Base-by-base conservation (phyloP, 2,888 invertebrate species). In the Empis livida region DNA sequence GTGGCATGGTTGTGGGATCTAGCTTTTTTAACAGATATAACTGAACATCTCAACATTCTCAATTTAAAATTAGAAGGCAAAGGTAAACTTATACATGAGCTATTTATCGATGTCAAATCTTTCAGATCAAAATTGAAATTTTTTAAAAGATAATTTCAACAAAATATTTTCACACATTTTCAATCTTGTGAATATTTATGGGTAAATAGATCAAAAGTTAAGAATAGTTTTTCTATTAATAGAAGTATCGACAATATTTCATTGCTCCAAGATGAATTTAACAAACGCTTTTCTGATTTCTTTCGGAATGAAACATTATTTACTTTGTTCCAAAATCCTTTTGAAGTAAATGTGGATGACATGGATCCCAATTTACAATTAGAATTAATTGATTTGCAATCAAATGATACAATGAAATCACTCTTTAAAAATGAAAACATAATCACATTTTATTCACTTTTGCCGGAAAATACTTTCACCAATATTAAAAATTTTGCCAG, bases 341-440 rank as follows among this genome's bases (percentile, higher is more conserved):
- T 43, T 43, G 43, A 31, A 31, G 35, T 43, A 31, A 11, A 17
- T 23, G 35, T 37, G 20, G 43, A 35, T 37, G 37, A 43, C 14
- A 14, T 35, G 32, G 43, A 13, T 23, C n/a, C 20, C 32, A 23
- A 43, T 43, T 43, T 35, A 35, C 43, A 43, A 43, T 35, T 43
- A 31, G 43, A 43, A 43, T 43, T 43, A 43, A 31, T 42, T 42
- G 27, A 23, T 43, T n/a, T 42, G 8, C 31, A 43, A 35, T 20
- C 31, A 35, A 32, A 43, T 10, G 32, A 43, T 43, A 16, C 20
- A 31, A 16, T 43, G n/a, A 43, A 16, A 43, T 11, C 43, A 35
- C 35, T 43, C 16, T 32, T 16, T 35, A 32, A 40, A 40, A 40
- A 40, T 40, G 13, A 40, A 40, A 40, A 40, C 40, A 40, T 40